Evolutionary conservation across 1,140 invertebrate genomes (phyloP).

Genomic region (Zaprionus ornatus): DNA sequence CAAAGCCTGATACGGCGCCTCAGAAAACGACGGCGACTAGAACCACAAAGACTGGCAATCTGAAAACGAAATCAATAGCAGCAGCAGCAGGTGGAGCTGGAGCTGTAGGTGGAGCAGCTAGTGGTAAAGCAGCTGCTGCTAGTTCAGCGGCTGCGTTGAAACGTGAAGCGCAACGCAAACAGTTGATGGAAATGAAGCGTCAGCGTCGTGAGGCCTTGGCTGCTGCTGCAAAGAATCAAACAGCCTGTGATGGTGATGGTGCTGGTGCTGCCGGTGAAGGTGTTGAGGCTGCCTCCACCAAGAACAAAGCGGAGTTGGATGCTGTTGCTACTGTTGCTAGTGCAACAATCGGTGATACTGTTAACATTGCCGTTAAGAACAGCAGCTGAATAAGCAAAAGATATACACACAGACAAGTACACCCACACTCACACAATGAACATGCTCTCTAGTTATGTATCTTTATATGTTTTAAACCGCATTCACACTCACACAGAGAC

Average conservation of each 20-base stretch:
- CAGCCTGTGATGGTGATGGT: constrained; percentile 35
- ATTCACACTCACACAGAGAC: constrained; percentile 30
- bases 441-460: constrained; percentile 66
- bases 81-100: constrained; percentile 2
- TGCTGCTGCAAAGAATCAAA: constrained; percentile 73
- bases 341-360: constrained; percentile 44
- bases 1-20: constrained; percentile 2
- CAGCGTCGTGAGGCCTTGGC: constrained; percentile 86
- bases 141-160: constrained; percentile 85
- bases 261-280: background rate
- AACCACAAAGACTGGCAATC: constrained; percentile 48
- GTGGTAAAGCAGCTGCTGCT: constrained; percentile 67
- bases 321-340: constrained; percentile 83
- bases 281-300: constrained; percentile 84
- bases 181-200: constrained; percentile 91
- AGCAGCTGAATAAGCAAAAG: constrained; percentile 55
- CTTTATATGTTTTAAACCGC: constrained; percentile 48
- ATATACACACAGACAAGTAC: constrained; percentile 18
- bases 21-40: constrained; percentile 31
- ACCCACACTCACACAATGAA: constrained; percentile 28
- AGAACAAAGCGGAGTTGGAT: background rate
- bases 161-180: constrained; percentile 91
- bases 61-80: constrained; percentile 50
- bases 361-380: constrained; percentile 46
- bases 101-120: constrained; percentile 19